Percentiles rank a stretch among this genome's conserved stretches.
Conservation (phyloP, 1,140 invertebrate species). For the Procambarus virginalis region DNA sequence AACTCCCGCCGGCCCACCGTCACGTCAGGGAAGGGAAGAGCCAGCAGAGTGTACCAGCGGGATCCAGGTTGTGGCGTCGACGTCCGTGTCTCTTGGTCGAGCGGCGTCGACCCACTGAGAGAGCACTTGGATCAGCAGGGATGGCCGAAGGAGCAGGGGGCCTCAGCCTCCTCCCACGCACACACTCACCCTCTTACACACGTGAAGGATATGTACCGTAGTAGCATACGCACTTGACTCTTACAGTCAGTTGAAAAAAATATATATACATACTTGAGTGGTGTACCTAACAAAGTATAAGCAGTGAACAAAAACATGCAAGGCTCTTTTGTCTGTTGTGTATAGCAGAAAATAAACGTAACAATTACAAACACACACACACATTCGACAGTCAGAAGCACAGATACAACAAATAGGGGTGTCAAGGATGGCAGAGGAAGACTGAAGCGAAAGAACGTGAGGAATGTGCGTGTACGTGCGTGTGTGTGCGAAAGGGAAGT, state of each 20-base stretch:
- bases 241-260: background rate
- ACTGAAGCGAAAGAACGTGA: background rate
- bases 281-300: background rate
- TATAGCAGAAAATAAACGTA: background rate
- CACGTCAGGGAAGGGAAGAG: constrained; percentile 92
- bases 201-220: background rate
- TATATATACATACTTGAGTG: background rate
- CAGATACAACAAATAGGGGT: background rate
- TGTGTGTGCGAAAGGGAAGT: no score
- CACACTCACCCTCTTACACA: background rate
- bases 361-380: background rate
- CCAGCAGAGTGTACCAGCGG: constrained; percentile 90
- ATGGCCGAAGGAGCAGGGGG: no score
- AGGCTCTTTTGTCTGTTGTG: background rate
- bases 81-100: constrained; percentile 6
- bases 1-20: constrained; percentile 88
- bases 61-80: constrained; percentile 39
- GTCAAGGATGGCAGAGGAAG: background rate
- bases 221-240: background rate
- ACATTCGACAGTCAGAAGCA: background rate
- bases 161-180: background rate
- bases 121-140: constrained; percentile 25
- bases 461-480: background rate
- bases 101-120: constrained; percentile 32
- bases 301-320: background rate